Evolutionary conservation across 1,140 invertebrate species (phyloP), one percentile per base, ranked within the genome.

Genomic region (Hormaphis cornu): DNA sequence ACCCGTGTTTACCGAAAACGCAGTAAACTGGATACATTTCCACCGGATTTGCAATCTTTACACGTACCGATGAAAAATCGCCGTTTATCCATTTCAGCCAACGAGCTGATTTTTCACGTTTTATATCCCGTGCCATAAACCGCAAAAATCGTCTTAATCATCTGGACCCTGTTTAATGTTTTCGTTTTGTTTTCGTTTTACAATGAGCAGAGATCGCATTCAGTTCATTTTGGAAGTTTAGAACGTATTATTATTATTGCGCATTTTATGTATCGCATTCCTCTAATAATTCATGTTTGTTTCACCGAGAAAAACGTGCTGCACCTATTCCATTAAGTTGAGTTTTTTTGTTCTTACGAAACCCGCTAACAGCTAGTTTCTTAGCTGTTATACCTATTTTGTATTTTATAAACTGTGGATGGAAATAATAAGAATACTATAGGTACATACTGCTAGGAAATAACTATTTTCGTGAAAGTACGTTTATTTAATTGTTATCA

Each of bases 51-150:
- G 40, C 26, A 63, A 44, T 44, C 58, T 46, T 20, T 28, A 16
- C 58, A 63, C 58, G 58, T 63, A 63, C 46, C 58, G n/a, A 28
- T 63, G 58, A 63, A 63, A 63, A 46, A 63, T 63, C 40, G 28
- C 58, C 26, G 28, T 63, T 46, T 46, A 44, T 63, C 58, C 40
- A 63, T 58, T 40, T 58, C 24, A 16, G 33, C 3, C n/a, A n/a
- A n/a, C 14, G 33, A 8, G n/a, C 26, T 46, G 46, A 63, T 63
- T 63, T 63, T 63, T 63, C 58, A 63, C 24, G 58, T 63, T 46
- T 46, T 46, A 46, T 63, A 63, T 46, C 58, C 46, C 9, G 22
- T 28, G 30, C 40, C 26, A 44, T 63, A 63, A 46, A 46, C 58
- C 42, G 46, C 24, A 44, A 42, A 42, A 22, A 46, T 63, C 16